Conservation (phyloP, 2,888 invertebrate genomes). For the Microplitis deprimator region DNA sequence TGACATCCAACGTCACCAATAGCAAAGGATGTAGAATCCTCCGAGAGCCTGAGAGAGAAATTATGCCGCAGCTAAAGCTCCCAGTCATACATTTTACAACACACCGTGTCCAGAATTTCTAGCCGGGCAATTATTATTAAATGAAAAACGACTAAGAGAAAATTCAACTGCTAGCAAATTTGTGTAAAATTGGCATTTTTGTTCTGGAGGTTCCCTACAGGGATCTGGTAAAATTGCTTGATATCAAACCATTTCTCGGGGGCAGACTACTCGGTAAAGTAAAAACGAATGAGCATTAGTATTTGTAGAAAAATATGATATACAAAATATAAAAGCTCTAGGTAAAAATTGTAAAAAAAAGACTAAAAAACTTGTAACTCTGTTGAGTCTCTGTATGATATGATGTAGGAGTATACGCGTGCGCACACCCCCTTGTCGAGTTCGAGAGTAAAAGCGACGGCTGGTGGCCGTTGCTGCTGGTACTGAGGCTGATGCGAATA, state of each 20-base stretch:
- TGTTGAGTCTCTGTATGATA: not conserved
- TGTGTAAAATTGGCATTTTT: conserved; percentile 49
- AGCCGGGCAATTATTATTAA: conserved; percentile 54
- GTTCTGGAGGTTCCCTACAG: conserved; percentile 29
- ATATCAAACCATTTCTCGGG: not conserved
- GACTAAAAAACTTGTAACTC: not conserved
- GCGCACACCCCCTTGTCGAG: conserved; percentile 67
- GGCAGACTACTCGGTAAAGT: conserved; percentile 14
- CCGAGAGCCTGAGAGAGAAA: conserved; percentile 1
- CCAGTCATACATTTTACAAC: conserved; percentile 32
- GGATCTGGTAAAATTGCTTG: conserved; percentile 7
- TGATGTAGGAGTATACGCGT: conserved; percentile 51
- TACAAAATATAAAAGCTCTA: not conserved
- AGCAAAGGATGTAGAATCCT: not conserved
- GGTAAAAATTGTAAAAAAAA: not conserved
- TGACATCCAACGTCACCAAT: not conserved
- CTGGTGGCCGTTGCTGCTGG: conserved; percentile 50
- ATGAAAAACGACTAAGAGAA: conserved; percentile 61
- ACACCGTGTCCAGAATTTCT: conserved; percentile 44
- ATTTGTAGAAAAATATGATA: not conserved
- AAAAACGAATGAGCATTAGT: conserved; percentile 26
- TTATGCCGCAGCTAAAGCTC: conserved; percentile 27
- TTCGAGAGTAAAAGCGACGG: conserved; percentile 65
- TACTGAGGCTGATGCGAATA: conserved; percentile 39
- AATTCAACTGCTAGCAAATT: conserved; percentile 37